Conservation (phyloP, 2,797 vertebrate species). For the Chromis chromis region DNA sequence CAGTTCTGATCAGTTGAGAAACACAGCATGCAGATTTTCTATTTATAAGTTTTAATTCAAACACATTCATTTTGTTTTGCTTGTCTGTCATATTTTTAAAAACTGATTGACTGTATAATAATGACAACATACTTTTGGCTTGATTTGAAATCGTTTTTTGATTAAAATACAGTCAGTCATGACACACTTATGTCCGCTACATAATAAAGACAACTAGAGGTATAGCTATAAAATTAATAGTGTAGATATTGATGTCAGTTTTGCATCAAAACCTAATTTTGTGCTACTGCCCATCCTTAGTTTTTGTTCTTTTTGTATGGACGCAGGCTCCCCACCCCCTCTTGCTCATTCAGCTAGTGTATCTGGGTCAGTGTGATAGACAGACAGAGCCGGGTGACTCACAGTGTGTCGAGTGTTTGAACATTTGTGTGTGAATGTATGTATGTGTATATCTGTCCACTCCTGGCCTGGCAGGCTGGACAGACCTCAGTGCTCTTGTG, state of each 20-base stretch:
- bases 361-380: slow-evolving; percentile 71
- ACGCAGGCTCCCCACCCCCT: slow-evolving; percentile 22
- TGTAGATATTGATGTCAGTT: not conserved
- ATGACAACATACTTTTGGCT: not conserved
- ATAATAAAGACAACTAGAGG: not conserved
- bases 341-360: slow-evolving; percentile 36
- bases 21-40: not conserved
- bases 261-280: slow-evolving; percentile 4
- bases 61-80: not conserved
- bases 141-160: no score
- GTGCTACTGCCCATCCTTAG: not conserved
- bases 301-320: slow-evolving; percentile 41
- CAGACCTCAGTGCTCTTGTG: slow-evolving; percentile 28
- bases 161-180: not conserved
- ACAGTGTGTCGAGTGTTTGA: slow-evolving; percentile 44
- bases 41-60: not conserved
- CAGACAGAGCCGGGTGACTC: slow-evolving; percentile 53
- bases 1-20: not conserved
- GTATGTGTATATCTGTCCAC: slow-evolving; percentile 20
- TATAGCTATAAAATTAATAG: no score
- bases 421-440: slow-evolving; percentile 18
- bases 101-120: not conserved
- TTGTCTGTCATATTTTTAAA: no score
- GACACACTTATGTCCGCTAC: not conserved
- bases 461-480: slow-evolving; percentile 13